Percentiles rank a stretch among this genome's conserved stretches.
phyloP scores from a whole-genome alignment of 2,797 vertebrate genomes.

The Pterois miles region DNA sequence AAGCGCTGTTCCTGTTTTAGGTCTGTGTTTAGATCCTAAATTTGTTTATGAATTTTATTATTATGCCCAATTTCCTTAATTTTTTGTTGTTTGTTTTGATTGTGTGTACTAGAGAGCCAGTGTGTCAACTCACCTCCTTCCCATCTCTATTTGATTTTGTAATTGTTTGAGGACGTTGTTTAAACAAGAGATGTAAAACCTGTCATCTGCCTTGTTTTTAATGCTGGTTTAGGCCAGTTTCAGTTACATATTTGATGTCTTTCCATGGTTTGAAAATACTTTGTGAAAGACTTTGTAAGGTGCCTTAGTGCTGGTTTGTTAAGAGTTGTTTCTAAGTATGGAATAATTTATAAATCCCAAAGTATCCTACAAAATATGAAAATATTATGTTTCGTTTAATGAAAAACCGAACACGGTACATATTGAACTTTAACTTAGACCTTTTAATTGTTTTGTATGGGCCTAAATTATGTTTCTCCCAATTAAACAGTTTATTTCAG shows the following conservation, averaged over 20 bases:
- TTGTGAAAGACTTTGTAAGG: neutral
- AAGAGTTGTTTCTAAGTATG: conserved; percentile 6
- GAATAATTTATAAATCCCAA: too few species aligned
- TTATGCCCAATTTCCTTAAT: neutral
- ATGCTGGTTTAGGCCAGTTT: neutral
- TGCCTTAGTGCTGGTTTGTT: conserved; percentile 34
- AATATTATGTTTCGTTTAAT: neutral
- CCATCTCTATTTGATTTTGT: neutral
- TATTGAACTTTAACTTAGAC: neutral
- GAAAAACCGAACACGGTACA: neutral
- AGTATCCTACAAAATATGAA: too few species aligned
- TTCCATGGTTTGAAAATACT: neutral
- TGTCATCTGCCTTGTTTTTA: neutral
- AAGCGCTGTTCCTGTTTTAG: neutral
- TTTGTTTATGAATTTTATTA: conserved; percentile 5
- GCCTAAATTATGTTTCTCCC: neutral
- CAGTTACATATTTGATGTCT: neutral
- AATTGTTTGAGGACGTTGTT: neutral
- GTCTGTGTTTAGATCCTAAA: conserved; percentile 19
- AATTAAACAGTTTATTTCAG: neutral
- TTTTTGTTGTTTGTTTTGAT: neutral
- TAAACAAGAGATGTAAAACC: neutral
- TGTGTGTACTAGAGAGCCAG: neutral
- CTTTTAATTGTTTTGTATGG: neutral
- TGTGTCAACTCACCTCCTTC: neutral